These are phyloP conservation scores for Lathamus discolor DNA, from an alignment of 2,113 vertebrate genomes.

Conservation along the genomic window DNA sequence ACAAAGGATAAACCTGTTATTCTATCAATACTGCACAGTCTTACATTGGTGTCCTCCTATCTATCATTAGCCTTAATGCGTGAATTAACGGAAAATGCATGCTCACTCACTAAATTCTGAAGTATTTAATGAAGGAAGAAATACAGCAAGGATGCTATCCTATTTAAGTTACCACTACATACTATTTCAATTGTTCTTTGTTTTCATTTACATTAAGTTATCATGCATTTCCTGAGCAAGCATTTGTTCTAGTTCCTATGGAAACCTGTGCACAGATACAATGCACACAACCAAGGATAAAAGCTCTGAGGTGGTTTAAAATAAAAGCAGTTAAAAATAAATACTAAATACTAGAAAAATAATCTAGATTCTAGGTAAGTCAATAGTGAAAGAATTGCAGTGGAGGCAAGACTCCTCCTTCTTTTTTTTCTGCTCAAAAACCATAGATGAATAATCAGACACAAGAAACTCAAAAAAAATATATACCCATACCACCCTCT, in stretches of 20 bases:
- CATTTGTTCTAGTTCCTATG: not conserved
- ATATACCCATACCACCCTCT: not conserved
- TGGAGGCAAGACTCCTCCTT: accelerated
- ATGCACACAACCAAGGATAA: not conserved
- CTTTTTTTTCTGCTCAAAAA: not conserved
- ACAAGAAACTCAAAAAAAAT: not conserved
- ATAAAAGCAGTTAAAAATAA: not conserved
- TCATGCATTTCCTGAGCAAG: not conserved
- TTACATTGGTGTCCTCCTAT: not conserved
- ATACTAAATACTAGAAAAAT: not conserved
- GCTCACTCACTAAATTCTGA: not conserved
- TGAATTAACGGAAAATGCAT: not conserved
- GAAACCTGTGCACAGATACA: not conserved
- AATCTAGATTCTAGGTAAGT: not conserved
- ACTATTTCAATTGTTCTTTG: not conserved
- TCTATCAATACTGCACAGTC: not conserved
- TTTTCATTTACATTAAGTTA: not conserved
- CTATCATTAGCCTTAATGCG: not conserved
- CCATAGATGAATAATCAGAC: not conserved
- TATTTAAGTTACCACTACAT: not conserved
- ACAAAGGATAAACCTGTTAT: not conserved
- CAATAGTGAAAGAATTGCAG: not conserved
- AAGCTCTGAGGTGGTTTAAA: not conserved
- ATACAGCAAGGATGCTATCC: not conserved
- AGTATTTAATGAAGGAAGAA: not conserved